Evolutionary conservation across 2,888 invertebrate genomes (phyloP).

Genomic region (Drosophila putrida): DNA sequence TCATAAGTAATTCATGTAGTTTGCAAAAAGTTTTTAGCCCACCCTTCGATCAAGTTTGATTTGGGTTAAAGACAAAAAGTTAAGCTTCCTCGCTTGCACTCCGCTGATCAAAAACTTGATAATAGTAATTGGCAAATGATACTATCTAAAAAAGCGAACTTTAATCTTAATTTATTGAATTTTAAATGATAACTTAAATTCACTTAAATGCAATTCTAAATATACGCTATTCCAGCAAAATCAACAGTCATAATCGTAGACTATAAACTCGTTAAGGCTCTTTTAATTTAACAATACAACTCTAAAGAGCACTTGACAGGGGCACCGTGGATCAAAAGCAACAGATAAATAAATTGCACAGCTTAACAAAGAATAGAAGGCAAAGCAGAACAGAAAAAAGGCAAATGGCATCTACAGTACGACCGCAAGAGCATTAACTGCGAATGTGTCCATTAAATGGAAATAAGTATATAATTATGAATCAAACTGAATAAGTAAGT

Average conservation of each 20-base stretch:
- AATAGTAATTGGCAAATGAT: slow-evolving; percentile 16
- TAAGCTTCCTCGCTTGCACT: neutral
- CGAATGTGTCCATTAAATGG: slow-evolving; percentile 51
- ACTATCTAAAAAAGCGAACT: neutral
- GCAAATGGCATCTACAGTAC: slow-evolving; percentile 22
- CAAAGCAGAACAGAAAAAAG: neutral
- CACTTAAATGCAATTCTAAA: no score
- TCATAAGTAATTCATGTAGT: slow-evolving; percentile 48
- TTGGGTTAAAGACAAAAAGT: slow-evolving; percentile 37
- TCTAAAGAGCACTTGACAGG: neutral
- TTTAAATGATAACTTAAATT: neutral
- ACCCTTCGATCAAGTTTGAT: slow-evolving; percentile 27
- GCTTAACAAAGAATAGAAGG: slow-evolving; percentile 15
- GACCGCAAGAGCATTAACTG: slow-evolving; percentile 59
- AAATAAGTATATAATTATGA: slow-evolving; percentile 63
- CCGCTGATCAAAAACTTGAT: slow-evolving; percentile 27
- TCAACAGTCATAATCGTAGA: neutral
- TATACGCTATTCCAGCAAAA: no score
- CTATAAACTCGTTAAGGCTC: slow-evolving; percentile 15
- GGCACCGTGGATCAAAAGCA: neutral
- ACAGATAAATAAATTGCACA: slow-evolving; percentile 26
- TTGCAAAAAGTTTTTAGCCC: slow-evolving; percentile 44
- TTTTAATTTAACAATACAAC: slow-evolving; percentile 4
- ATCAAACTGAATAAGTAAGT: slow-evolving; percentile 37
- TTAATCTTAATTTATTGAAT: neutral